Conservation (phyloP, 2,113 vertebrate genomes). For the Paratilapia polleni region DNA sequence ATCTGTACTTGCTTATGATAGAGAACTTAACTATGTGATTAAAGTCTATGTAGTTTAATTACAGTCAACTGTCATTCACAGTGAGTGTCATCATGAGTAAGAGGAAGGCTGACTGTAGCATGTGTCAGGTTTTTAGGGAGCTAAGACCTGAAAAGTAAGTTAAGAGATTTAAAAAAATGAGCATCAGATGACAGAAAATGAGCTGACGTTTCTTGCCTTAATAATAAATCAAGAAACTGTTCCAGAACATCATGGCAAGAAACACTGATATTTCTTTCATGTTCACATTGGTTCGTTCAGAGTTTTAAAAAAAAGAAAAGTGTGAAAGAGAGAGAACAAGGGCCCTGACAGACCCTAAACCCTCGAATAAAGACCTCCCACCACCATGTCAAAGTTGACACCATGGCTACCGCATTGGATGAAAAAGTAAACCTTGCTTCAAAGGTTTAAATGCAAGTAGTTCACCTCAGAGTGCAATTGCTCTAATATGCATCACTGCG, state of each 20-base stretch:
- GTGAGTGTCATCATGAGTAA: not conserved
- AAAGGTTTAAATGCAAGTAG: not conserved
- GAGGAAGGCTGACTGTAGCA: not conserved
- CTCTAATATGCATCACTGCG: not conserved
- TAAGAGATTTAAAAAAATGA: not conserved
- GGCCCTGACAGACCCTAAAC: not conserved
- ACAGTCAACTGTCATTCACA: not conserved
- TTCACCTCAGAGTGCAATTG: not conserved
- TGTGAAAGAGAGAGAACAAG: not conserved
- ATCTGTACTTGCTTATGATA: not conserved
- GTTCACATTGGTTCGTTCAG: not conserved
- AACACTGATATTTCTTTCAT: not conserved
- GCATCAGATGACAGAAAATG: not conserved
- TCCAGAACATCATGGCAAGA: not conserved
- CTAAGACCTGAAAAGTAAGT: not conserved
- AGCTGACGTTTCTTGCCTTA: not conserved
- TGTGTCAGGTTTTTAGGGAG: not conserved
- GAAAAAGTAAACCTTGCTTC: not conserved
- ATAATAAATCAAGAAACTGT: not conserved
- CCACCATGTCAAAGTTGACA: not conserved
- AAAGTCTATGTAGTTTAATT: not conserved
- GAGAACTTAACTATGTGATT: not conserved
- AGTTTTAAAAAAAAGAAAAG: not conserved
- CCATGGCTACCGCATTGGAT: not conserved
- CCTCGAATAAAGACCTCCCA: not conserved